Base-by-base conservation (phyloP, 2,113 vertebrate genomes). In the Rhea americana region DNA sequence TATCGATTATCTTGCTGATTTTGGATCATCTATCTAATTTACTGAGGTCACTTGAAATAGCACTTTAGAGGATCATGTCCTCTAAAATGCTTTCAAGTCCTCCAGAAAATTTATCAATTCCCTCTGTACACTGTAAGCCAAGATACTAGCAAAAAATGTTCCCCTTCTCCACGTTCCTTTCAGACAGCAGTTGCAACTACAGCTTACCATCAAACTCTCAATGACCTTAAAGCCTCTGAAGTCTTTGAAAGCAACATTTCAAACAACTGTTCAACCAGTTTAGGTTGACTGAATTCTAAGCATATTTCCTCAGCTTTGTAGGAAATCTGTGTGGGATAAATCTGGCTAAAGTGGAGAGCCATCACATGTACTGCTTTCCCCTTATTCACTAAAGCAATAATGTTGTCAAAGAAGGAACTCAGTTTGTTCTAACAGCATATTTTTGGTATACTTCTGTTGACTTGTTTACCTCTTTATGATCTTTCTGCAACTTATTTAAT, bases 191-290 rank as follows among this genome's bases (percentile, higher is more conserved):
- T 81, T 62, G 11, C 12, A 89, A 26, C 13, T 26, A 58, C 47
- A 83, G 5, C 24, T 74, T 45, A 74, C 41, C 30, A 80, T n/a
- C 7, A 83, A 83, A 58, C 2, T 1, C 0, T 18, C 82, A 13
- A n/a, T 25, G 67, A 26, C 26, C 85, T 91, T 80, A 63, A 77
- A 87, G 13, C 4, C 50, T 80, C 59, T 41, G 37, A 74, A 85
- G 30, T 61, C 87, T 89, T 53, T 82, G 63, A 90, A 93, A 93
- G 16, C 24, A 74, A 5, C 5, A 63, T 90, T 93, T 90, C 41
- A 76, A 85, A 62, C 30, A 90, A 13, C 32, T 93, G 32, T 50
- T 89, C 59, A 39, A 3, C 80, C 28, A 66, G 50, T 80, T 93
- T 80, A 80, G 22, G 8, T 0, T 85, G 45, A 62, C 13, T 58